Evolutionary conservation across 1,140 invertebrate genomes (phyloP), one percentile per base, ranked within the genome.

Genomic region (Hyposmocoma kahamanoa): DNA sequence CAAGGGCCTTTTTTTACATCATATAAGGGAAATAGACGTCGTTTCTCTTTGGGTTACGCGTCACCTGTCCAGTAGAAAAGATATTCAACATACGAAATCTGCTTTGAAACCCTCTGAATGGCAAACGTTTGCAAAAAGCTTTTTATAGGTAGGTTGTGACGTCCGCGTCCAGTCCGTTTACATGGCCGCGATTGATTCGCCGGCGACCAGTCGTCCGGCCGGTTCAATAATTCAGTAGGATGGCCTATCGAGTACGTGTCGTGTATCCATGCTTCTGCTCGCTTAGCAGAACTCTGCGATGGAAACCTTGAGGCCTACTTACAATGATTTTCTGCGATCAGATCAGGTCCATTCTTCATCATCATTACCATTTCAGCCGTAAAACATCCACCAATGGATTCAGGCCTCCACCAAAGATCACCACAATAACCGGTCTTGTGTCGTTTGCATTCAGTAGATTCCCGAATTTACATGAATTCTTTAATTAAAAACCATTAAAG

Each of bases 161-260:
- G 55, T 51, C 48, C 53, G 13, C 3, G 24, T 2, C 13, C 13
- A 52, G 44, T 51, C 41, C 42, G 51, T 52, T 42, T 52, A 46
- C 49, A 58, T 28, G 48, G 48, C 45, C n/a, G 18, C 59, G 59
- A 68, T 62, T 65, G 69, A 70, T 70, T 69, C 58, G 45, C 47
- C 47, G 42, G 39, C 36, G 50, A 53, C 30, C 44, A 36, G 43
- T 60, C n/a, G 28, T 30, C 6, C 10, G 28, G 32, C 15, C 32
- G 32, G 32, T 17, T 72, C 51, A 67, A 75, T 72, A 73, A 67
- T 70, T 70, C 58, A 78, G 42, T 24, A 59, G 59, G 50, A 53
- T 57, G 53, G 54, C 44, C 50, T 47, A 36, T 28, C 6, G 17
- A 26, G 42, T 46, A 44, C 43, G 42, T 41, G 24, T 43, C 34